These are phyloP conservation scores for Arion vulgaris DNA, from an alignment of 1,140 invertebrate species.

Conservation along the genomic window DNA sequence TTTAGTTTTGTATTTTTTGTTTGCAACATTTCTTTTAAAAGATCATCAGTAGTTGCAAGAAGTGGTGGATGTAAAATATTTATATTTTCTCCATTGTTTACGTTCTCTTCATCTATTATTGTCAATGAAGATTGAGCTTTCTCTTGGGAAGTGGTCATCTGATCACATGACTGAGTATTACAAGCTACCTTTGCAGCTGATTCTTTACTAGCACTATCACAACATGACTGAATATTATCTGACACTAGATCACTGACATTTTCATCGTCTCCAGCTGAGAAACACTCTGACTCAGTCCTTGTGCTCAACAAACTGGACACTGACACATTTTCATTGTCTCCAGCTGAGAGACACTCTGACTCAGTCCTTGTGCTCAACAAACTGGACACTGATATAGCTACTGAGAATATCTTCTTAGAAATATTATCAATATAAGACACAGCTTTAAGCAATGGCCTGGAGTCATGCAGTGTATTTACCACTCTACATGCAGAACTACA, in stretches of 20 bases:
- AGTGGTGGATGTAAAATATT: not conserved
- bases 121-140: not conserved
- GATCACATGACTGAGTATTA: not conserved
- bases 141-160: not conserved
- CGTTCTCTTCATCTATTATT: not conserved
- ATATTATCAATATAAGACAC: not conserved
- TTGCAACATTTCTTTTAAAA: not conserved
- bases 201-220: not conserved
- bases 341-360: not conserved
- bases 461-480: not conserved
- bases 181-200: not conserved
- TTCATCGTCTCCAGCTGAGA: not conserved
- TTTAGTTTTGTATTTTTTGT: not conserved
- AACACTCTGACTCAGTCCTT: not conserved
- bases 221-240: not conserved
- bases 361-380: not conserved
- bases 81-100: not conserved
- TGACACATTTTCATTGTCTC: not conserved
- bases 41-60: not conserved
- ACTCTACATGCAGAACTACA: not conserved
- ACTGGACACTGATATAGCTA: not conserved
- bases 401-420: not conserved
- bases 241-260: not conserved
- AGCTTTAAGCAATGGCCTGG: not conserved
- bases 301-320: not conserved